These are phyloP conservation scores for Sturmia bella DNA, from an alignment of 2,888 invertebrate genomes.

Conservation along the genomic window DNA sequence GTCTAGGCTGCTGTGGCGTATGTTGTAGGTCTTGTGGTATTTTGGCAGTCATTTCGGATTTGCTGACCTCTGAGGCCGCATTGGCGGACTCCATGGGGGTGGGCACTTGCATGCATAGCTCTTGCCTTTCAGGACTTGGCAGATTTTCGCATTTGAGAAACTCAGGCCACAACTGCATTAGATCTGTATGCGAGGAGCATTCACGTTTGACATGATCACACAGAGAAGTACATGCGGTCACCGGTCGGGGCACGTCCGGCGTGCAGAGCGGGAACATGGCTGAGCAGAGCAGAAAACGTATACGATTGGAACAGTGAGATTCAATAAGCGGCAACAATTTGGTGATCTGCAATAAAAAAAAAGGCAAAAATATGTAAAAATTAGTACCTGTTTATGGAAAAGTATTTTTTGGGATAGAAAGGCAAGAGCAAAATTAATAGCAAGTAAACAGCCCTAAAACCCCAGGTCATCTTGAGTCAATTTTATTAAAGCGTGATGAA, in stretches of 20 bases:
- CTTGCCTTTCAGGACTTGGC: constrained; percentile 87
- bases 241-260: constrained; percentile 91
- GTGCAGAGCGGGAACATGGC: constrained; percentile 96
- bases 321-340: constrained; percentile 88
- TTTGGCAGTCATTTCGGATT: constrained; percentile 21
- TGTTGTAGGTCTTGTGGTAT: constrained; percentile 42
- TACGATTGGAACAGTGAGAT: constrained; percentile 90
- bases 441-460: no score
- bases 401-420: no score
- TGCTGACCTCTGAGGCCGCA: constrained; percentile 38
- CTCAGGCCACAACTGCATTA: constrained; percentile 87
- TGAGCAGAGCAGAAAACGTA: constrained; percentile 93
- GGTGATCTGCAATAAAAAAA: constrained; percentile 85
- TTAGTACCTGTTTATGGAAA: no score
- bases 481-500: no score
- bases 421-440: no score
- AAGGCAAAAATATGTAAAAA: background rate
- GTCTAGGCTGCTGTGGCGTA: constrained; percentile 52
- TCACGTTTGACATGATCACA: constrained; percentile 90
- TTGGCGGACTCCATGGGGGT: constrained; percentile 67
- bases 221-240: constrained; percentile 92
- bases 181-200: constrained; percentile 85
- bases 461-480: no score
- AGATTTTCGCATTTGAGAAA: constrained; percentile 90
- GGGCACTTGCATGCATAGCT: constrained; percentile 89